Evolutionary conservation across 2,888 invertebrate species (phyloP), one percentile per base, ranked within the genome.

Genomic region (Thera britannica): DNA sequence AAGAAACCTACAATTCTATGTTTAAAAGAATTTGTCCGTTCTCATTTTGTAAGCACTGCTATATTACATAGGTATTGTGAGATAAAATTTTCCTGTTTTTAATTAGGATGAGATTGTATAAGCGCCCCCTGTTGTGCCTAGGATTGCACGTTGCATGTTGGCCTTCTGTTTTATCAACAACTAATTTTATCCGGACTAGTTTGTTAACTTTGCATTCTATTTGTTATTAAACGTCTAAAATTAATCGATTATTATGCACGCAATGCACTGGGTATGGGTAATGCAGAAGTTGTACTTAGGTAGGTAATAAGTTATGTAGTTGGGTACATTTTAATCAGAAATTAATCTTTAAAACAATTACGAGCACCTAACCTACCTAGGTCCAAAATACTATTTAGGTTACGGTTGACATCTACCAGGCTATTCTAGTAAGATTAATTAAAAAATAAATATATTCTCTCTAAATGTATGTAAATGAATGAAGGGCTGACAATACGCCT

Each of bases 61-160:
- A 44, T 3, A 9, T 46, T 46, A 46, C 9, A 9, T 9, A 6
- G 7, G 9, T 7, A 7, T 36, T 4, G 11, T 64, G 57, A 59
- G 48, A 64, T 58, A 51, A 55, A 66, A 66, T 68, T 66, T 48
- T 71, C 62, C 54, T 38, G 59, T 70, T 67, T 70, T 65, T 62
- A 71, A 75, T 76, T 69, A 70, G 58, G 38, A 38, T 68, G 63
- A 38, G 60, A 72, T 70, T 72, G 58, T 62, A 58, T 66, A 71
- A 11, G 52, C 64, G 61, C 70, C 52, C 68, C 77, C 76, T 69
- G 72, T 44, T 58, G 80, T 67, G 75, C 59, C 57, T 58, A 48
- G 68, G 67, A 73, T 75, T 79, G 73, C 68, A 56, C 57, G 66
- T 79, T 71, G 67, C 72, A 73, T 75, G 66, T 59, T 71, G 56